Evolutionary conservation across 2,797 vertebrate species (phyloP), one percentile per base, ranked within the genome.

Genomic region (Semotilus atromaculatus): DNA sequence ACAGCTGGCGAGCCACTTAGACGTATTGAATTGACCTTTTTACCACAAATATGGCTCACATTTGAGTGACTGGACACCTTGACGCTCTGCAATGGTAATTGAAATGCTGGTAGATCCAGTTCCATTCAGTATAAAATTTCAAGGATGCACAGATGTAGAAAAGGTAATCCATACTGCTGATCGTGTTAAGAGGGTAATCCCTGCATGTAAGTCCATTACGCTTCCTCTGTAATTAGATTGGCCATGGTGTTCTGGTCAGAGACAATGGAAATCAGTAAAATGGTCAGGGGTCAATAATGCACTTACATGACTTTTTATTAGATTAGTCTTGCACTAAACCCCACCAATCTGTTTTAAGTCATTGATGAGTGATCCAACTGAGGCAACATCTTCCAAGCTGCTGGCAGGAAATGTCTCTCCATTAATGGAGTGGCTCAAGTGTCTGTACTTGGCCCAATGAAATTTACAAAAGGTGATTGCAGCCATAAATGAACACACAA

Each of bases 141-240:
- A 90, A 91, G 87, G 88, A 89, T 87, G 90, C 90, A 89, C 88
- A 91, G 88, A 84, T 89, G 90, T 79, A 84, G 81, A 75, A 81
- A 62, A 55, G 64, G 84, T 89, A 88, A 89, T 88, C 82, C 70
- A 88, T 88, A 89, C 88, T 89, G 87, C 89, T 92, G 90, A 94
- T 93, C 89, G 81, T 67, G 89, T 93, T 93, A 93, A 75, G 66
- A 86, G 87, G 90, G 88, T 88, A 86, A 91, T 90, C 88, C 85
- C 90, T 85, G 55, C 70, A 87, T 84, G 51, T 72, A 81, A 92
- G 85, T 90, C 90, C 85, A 87, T 92, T 93, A 91, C 45, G 81
- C 89, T 91, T 90, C 71, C 86, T 81, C 88, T 83, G 78, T 64
- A 88, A 88, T 79, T 82, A 78, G 82, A 89, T 91, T 83, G 85